Base-by-base conservation (phyloP, 2,797 vertebrate species). In the Echeneis naucrates region DNA sequence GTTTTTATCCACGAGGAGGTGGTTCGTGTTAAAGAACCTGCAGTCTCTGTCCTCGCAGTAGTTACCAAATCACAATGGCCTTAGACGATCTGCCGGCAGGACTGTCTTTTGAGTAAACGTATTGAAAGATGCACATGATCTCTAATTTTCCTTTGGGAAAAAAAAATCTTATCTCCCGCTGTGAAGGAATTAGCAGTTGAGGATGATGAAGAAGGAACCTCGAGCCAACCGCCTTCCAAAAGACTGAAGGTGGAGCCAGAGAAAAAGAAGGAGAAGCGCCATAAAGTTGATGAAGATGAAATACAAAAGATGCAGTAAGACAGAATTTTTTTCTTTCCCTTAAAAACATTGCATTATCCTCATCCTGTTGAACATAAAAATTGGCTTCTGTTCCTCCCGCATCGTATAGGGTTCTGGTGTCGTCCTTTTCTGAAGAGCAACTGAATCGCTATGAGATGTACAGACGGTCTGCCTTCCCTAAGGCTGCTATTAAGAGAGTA, bases 261-360 rank as follows among this genome's bases (percentile, higher is more conserved):
- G 83, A 98, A 99, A 87, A 95, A 97, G 72, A 98, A 96, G 89
- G 97, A 99, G 65, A 99, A 96, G 77, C 95, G 95, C 53, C 96
- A 98, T 12, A 99, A 99, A 57, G 97, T 99, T 11, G 98, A 99
- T n/a, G 97, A 99, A 90, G 98, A 99, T 64, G 98, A 99, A 91
- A 99, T 99, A 73, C 98, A 99, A 85, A 99, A 99, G 94, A 99
- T 99, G 97, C 98, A 99, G 98, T 99, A 91, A 96, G 97, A 89
- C 21, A 4, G 16, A 42, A 45, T 53, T 38, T 58, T 37, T 81
- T 8, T 42, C 3, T 30, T 6, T 6, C 30, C 30, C 40, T 16
- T n/a, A n/a, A 42, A 42, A 42, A 44, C 19, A 5, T 1, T 23
- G 0, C 19, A 2, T 1, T 14, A 3, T 24, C 54, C 6, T 58